A percentile compares a stretch with the other conserved stretches of the same genome.
Evolutionary conservation across 2,113 vertebrate species (phyloP).

Genomic region (Felis catus): DNA sequence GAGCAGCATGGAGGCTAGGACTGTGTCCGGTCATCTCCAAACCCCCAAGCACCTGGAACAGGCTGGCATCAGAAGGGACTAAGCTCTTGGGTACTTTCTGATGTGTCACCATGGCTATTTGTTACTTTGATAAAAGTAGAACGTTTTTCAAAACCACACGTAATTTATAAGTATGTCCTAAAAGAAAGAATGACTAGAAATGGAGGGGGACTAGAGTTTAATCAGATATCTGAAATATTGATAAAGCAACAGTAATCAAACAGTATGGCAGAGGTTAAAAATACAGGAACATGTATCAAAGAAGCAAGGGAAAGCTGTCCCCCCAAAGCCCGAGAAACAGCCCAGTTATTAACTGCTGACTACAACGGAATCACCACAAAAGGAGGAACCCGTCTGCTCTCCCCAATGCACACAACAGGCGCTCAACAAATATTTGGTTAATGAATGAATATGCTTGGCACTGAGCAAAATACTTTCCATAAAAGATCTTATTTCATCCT

Average conservation of each 20-base stretch:
- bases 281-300: not conserved
- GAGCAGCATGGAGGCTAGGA: not conserved
- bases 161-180: not conserved
- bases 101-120: not conserved
- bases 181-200: not conserved
- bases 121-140: not conserved
- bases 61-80: not conserved
- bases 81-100: not conserved
- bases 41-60: not conserved
- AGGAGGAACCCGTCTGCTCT: not conserved
- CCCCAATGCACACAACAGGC: accelerated
- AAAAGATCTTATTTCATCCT: not conserved
- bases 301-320: not conserved
- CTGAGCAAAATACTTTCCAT: not conserved
- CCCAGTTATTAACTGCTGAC: not conserved
- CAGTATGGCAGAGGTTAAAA: not conserved
- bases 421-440: not conserved
- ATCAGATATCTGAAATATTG: not conserved
- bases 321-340: not conserved
- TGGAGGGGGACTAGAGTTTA: not conserved
- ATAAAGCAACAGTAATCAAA: not conserved
- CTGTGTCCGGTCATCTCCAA: not conserved
- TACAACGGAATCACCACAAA: not conserved
- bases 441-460: not conserved
- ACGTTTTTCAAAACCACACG: not conserved